Base-by-base conservation (phyloP, 2,888 invertebrate genomes). In the Myopa tessellatipennis region DNA sequence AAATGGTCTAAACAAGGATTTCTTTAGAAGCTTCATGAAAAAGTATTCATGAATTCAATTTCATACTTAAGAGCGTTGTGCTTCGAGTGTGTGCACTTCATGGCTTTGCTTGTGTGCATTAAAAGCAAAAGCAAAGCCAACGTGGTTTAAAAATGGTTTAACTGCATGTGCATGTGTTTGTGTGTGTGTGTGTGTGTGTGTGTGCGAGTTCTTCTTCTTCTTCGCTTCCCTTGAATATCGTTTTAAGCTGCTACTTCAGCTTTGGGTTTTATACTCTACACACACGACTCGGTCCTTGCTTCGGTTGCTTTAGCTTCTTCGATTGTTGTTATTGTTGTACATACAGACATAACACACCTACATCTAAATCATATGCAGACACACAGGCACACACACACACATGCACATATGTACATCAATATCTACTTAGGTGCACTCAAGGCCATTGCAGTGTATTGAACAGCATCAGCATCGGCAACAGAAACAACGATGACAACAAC, bases 11-110 rank as follows among this genome's bases (percentile, higher is more conserved):
- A 67, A 67, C 38, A 40, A 67, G 16, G 40, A 14, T 67, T 67
- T 40, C n/a, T 40, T 26, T 67, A 38, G 14, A 16, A 67, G 8
- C 4, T 67, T n/a, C 4, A 67, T 38, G 5, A 18, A 45, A n/a
- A 67, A 40, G 12, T 10, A 69, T 26, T 18, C 10, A 69, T 36
- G n/a, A 40, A 72, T 72, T 72, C 58, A 72, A 69, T 69, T 69
- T 45, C 8, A 26, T 69, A 45, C 14, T 69, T 18, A 12, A 55
- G 58, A 58, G 40, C 67, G 52, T 34, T 63, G 60, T 50, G 60
- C 50, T 26, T 50, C n/a, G n/a, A 61, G 10, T 60, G 7, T 52
- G 18, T 63, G 63, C 58, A 34, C 55, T 55, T 55, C 55, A 55
- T 5, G 45, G 45, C 7, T 76, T 72, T 68, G 16, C 34, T 26